Base-by-base conservation (phyloP, 2,888 invertebrate species). In the Andrena dorsata region DNA sequence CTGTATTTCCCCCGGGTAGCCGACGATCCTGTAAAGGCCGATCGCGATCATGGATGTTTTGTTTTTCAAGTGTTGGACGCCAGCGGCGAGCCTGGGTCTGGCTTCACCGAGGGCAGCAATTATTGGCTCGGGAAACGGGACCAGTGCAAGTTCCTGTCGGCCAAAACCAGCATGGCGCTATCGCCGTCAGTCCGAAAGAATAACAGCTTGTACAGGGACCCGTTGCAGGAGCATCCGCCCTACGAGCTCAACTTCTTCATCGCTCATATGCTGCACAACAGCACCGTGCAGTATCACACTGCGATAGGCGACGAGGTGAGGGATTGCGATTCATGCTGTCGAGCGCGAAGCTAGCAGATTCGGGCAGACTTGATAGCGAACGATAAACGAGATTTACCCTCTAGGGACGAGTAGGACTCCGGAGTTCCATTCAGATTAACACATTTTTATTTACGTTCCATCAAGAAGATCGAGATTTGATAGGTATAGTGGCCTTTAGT, bases 41-140 rank as follows among this genome's bases (percentile, higher is more conserved):
- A 51, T 20, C 61, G 23, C 2, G 16, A 56, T 6, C 13, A 23
- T 2, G 13, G 23, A n/a, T 63, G 30, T 13, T 28, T 10, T 65
- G 63, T 51, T 69, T 53, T 81, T 83, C 2, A 85, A 94, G 96
- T 95, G 86, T 89, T 96, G 58, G 96, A 96, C 90, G 94, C 95
- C 4, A 96, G 95, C 70, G 96, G 96, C 13, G 91, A 91, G 16
- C 95, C 95, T 2, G 94, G 93, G 0, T 88, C 95, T 0, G 95
- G 95, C 2, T 96, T 96, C 88, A 89, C 95, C 0, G 95, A 95
- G 84, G 96, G 96, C 0, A 95, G 95, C 82, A 96, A 95, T 91
- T 95, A 94, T 71, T 96, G 96, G 96, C 86, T 95, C 47, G 96
- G 96, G 16, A 94, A 94, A 28, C 94, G 93, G 56, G 92, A 92